phyloP scores from a whole-genome alignment of 2,113 vertebrate genomes.

The Fulmarus glacialis region DNA sequence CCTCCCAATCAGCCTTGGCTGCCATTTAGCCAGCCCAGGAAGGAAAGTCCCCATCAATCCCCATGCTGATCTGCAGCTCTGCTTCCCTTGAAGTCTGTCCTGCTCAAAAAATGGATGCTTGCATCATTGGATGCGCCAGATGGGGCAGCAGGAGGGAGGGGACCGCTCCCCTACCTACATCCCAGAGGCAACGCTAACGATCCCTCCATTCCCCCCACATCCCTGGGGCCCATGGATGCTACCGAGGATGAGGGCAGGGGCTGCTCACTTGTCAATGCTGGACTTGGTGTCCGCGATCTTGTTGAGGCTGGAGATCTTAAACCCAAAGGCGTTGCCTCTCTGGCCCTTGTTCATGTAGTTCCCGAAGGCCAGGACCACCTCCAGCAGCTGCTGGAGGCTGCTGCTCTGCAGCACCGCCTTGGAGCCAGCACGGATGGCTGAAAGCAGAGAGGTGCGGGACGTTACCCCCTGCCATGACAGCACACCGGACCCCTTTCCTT shows the following conservation, averaged over 20 bases:
- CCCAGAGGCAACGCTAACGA: not conserved
- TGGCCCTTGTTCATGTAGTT: slow-evolving; percentile 99
- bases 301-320: slow-evolving; percentile 97
- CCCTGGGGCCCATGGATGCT: not conserved
- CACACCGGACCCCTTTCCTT: not conserved
- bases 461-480: not conserved
- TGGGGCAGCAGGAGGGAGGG: not conserved
- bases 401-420: slow-evolving; percentile 91
- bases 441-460: not conserved
- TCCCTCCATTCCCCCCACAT: not conserved
- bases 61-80: not conserved
- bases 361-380: slow-evolving; percentile 96
- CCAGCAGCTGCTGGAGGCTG: slow-evolving; percentile 91
- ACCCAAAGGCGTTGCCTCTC: slow-evolving; percentile 95
- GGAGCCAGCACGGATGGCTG: slow-evolving; percentile 89
- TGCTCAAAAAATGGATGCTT: not conserved
- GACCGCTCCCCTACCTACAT: not conserved
- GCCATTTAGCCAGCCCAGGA: not conserved
- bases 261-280: slow-evolving; percentile 97
- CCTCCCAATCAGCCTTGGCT: not conserved
- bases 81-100: not conserved
- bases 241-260: not conserved
- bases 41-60: not conserved
- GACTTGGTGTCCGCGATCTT: slow-evolving; percentile 99
- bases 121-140: not conserved